phyloP scores from a whole-genome alignment of 2,888 invertebrate genomes.

The Scelioninae gen. 2 region DNA sequence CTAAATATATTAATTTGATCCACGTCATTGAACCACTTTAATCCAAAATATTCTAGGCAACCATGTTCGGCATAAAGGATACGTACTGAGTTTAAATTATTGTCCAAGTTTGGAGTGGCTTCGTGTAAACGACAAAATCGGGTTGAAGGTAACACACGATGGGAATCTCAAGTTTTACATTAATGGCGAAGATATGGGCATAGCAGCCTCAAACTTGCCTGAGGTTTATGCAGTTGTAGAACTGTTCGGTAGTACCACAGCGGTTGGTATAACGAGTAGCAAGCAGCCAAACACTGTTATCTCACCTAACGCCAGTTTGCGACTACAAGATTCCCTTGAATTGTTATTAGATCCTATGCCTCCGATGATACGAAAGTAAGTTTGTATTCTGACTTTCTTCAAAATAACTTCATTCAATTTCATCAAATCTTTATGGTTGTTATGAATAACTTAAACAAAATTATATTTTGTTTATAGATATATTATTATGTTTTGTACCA shows the following conservation, averaged over 20 bases:
- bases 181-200: constrained; percentile 88
- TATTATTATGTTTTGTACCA: no score
- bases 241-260: constrained; percentile 86
- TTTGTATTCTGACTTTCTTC: background rate
- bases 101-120: constrained; percentile 88
- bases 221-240: constrained; percentile 91
- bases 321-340: constrained; percentile 80
- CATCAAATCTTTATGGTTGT: no score
- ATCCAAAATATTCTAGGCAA: constrained; percentile 76
- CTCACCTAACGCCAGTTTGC: constrained; percentile 76
- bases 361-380: constrained; percentile 71
- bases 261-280: constrained; percentile 84
- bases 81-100: constrained; percentile 82
- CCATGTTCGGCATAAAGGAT: constrained; percentile 82
- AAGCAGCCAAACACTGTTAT: constrained; percentile 76
- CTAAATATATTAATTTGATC: no score
- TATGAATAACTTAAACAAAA: no score
- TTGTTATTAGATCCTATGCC: constrained; percentile 78
- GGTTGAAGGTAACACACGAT: constrained; percentile 84
- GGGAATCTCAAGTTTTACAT: constrained; percentile 84
- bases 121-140: constrained; percentile 86
- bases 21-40: no score
- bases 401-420: no score
- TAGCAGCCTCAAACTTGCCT: constrained; percentile 85
- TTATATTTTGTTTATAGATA: no score